phyloP scores from a whole-genome alignment of 2,888 invertebrate species.

The Rotaria socialis region DNA sequence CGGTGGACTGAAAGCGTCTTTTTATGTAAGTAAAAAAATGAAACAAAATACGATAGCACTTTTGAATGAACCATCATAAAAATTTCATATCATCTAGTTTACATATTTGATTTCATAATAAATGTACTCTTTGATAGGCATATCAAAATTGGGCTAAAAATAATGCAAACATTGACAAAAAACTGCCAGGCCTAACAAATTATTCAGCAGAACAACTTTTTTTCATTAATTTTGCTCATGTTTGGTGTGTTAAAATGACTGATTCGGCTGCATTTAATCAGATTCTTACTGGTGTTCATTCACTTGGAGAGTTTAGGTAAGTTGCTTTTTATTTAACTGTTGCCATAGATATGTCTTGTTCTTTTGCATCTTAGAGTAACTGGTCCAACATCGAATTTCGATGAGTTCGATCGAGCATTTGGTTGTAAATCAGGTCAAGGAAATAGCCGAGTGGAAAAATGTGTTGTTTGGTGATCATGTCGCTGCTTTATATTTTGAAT shows the following conservation, averaged over 20 bases:
- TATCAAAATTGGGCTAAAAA: conserved; percentile 46
- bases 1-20: conserved; percentile 57
- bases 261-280: conserved; percentile 22
- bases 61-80: too few relatives aligned
- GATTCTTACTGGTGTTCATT: conserved; percentile 40
- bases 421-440: conserved; percentile 37
- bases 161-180: conserved; percentile 27
- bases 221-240: conserved; percentile 64
- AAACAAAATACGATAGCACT: too few relatives aligned
- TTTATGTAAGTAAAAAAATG: conserved; percentile 63
- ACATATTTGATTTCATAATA: background rate
- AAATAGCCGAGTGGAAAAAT: conserved; percentile 40
- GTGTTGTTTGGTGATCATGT: conserved; percentile 32
- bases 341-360: too few relatives aligned
- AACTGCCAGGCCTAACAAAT: conserved; percentile 32
- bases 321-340: too few relatives aligned
- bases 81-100: too few relatives aligned
- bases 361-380: conserved; percentile 18
- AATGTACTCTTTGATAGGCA: conserved; percentile 48
- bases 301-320: conserved; percentile 38
- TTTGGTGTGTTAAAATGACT: conserved; percentile 39
- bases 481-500: too few relatives aligned
- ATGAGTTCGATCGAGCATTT: conserved; percentile 39
- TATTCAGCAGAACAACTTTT: conserved; percentile 58
- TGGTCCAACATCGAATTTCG: conserved; percentile 41